A percentile compares a stretch with the other conserved stretches of the same genome.
These are phyloP conservation scores for Mesopsocus fuscifrons DNA, from an alignment of 2,888 invertebrate genomes.

Conservation along the genomic window DNA sequence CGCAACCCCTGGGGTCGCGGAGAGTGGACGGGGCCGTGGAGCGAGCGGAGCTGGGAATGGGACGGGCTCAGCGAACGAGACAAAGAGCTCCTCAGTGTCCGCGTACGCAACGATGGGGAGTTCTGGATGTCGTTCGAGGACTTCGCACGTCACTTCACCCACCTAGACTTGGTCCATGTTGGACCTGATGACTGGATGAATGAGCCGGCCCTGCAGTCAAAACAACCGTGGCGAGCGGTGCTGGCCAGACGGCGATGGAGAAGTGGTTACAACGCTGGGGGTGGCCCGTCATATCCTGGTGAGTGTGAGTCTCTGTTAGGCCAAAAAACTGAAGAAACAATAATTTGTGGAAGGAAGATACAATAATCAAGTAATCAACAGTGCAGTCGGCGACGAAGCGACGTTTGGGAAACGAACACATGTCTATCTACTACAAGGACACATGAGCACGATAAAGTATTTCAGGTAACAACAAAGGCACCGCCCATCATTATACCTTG, in stretches of 20 bases:
- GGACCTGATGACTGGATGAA: slow-evolving; percentile 59
- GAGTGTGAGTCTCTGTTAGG: too few species aligned
- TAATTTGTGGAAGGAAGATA: neutral
- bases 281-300: slow-evolving; percentile 39
- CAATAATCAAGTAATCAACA: too few species aligned
- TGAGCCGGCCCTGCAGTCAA: slow-evolving; percentile 43
- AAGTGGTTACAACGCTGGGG: slow-evolving; percentile 49
- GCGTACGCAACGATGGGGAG: slow-evolving; percentile 45
- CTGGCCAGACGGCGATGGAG: slow-evolving; percentile 46
- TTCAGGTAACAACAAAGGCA: too few species aligned
- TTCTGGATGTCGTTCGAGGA: slow-evolving; percentile 58
- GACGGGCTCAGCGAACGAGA: slow-evolving; percentile 40
- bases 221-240: slow-evolving; percentile 51
- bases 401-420: too few species aligned
- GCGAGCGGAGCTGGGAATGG: slow-evolving; percentile 48
- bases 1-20: slow-evolving; percentile 46
- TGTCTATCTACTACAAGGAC: too few species aligned
- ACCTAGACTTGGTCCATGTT: slow-evolving; percentile 50
- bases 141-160: slow-evolving; percentile 43
- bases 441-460: too few species aligned
- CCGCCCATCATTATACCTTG: too few species aligned
- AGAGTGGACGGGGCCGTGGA: slow-evolving; percentile 54
- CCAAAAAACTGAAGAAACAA: neutral
- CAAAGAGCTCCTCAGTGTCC: slow-evolving; percentile 39
- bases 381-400: too few species aligned